A percentile compares a stretch with the other conserved stretches of the same genome.
Evolutionary conservation across 2,797 vertebrate species (phyloP).

Genomic region (Podarcis siculus): DNA sequence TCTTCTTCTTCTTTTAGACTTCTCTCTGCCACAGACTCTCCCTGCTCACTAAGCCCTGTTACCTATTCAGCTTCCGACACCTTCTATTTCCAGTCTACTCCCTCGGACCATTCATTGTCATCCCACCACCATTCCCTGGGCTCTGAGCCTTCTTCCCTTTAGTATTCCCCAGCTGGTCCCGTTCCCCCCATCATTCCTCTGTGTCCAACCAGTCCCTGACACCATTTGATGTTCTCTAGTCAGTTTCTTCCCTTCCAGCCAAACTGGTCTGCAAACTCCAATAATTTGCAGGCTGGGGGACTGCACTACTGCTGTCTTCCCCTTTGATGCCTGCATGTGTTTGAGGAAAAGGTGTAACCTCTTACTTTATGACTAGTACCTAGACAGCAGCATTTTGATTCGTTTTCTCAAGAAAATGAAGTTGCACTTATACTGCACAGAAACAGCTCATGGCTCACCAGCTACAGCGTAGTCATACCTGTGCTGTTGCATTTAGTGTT

Average conservation of each 20-base stretch:
- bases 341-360: background rate
- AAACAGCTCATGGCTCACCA: background rate
- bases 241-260: background rate
- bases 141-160: too few relatives aligned
- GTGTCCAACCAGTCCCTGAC: too few relatives aligned
- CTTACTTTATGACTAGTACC: background rate
- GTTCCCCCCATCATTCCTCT: too few relatives aligned
- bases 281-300: background rate
- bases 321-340: background rate
- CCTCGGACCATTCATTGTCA: too few relatives aligned
- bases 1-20: too few relatives aligned
- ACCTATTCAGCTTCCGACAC: too few relatives aligned
- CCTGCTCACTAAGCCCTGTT: too few relatives aligned
- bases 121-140: too few relatives aligned
- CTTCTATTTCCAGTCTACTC: too few relatives aligned
- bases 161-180: too few relatives aligned
- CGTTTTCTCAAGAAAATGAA: background rate
- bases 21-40: too few relatives aligned
- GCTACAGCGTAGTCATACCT: background rate
- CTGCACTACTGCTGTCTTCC: background rate
- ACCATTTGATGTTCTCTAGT: background rate
- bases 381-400: background rate
- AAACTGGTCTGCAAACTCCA: background rate
- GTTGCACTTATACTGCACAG: background rate
- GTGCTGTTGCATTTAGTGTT: background rate